Evolutionary conservation across 2,113 vertebrate genomes (phyloP).

Genomic region (Dicaeum eximium): DNA sequence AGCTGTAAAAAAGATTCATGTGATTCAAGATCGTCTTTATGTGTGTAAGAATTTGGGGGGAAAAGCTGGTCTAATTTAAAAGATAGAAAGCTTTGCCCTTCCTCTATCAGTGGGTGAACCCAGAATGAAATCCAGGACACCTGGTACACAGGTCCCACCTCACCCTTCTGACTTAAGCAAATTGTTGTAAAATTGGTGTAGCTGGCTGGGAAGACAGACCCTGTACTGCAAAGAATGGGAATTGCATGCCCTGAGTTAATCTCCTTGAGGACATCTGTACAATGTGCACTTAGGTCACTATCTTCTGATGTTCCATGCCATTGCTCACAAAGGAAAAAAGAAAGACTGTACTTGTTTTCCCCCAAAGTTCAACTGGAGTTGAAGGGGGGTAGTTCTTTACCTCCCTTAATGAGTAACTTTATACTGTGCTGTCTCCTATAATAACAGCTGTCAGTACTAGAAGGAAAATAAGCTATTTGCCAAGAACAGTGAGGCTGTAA

Average conservation of each 20-base stretch:
- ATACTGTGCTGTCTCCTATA: not conserved
- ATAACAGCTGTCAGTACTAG: not conserved
- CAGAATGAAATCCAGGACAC: not conserved
- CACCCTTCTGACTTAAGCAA: not conserved
- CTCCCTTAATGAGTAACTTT: not conserved
- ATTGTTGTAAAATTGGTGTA: not conserved
- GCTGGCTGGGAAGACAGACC: not conserved
- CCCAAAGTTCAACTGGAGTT: not conserved
- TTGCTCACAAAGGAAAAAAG: not conserved
- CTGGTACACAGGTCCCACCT: not conserved
- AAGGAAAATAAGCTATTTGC: not conserved
- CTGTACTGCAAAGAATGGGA: not conserved
- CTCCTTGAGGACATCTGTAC: not conserved
- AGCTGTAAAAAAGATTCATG: not conserved
- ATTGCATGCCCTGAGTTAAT: not conserved
- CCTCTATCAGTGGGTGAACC: not conserved
- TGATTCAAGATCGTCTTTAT: not conserved
- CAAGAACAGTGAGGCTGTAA: not conserved
- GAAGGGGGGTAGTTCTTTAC: not conserved
- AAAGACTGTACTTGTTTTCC: not conserved
- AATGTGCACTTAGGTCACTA: not conserved
- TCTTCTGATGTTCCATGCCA: not conserved
- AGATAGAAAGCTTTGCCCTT: not conserved
- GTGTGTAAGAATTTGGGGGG: rapidly evolving
- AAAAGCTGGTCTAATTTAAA: not conserved